Evolutionary conservation across 2,888 invertebrate genomes (phyloP), one percentile per base, ranked within the genome.

Genomic region (Protonemura montana): DNA sequence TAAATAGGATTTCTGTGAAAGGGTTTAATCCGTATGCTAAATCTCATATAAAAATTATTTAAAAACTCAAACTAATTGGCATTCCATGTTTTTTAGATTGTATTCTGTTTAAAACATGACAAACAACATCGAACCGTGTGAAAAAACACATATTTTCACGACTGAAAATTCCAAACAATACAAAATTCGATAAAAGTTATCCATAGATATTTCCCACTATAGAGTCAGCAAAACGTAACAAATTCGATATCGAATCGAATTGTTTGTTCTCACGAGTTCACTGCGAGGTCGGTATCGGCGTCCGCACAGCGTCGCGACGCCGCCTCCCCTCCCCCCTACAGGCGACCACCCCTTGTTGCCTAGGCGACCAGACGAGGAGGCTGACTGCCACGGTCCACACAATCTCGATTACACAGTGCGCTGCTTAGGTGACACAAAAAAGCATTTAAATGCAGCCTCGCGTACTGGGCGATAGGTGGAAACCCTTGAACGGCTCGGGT

Each of bases 311-410:
- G 41, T 41, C 59, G 16, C 25, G 0, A 25, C 86, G 35, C 35
- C 82, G 30, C 28, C n/a, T 16, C 76, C 30, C 59, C 83, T 28
- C 35, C 77, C 21, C n/a, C 80, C 27, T 21, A n/a, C 80, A 6
- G 29, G 6, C 7, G 16, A 35, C n/a, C 28, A n/a, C 81, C 82
- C 42, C 59, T 10, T 10, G 86, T 82, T 85, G 41, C 82, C 82
- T 42, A 28, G 84, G 84, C 42, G 84, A 84, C 84, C 84, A 84
- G 84, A 84, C 84, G 29, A 28, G 59, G 41, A 27, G 84, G 76
- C 78, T 35, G 76, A 27, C 82, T 16, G 5, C 35, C 10, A 3
- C 10, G 5, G 35, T 35, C 5, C 35, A n/a, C n/a, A 6, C 35
- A 6, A 35, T 35, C 35, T 35, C 59, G 59, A 59, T 35, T 35